Percentiles rank a stretch among this genome's conserved stretches.
Conservation (phyloP, 2,113 vertebrate genomes). For the Delphinus delphis region DNA sequence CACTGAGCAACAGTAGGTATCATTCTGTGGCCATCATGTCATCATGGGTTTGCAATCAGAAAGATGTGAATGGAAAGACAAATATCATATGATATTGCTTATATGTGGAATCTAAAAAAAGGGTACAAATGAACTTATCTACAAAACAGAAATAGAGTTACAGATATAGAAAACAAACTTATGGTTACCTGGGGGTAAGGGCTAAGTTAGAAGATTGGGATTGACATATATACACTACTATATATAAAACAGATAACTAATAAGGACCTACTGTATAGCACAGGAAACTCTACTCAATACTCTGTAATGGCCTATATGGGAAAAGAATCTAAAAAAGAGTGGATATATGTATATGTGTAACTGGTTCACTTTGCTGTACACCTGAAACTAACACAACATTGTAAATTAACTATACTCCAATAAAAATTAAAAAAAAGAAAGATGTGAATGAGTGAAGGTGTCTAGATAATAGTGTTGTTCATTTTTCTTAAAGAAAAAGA, state of each 20-base stretch:
- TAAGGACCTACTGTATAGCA: neutral
- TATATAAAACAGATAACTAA: neutral
- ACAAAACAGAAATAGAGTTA: neutral
- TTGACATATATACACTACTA: neutral
- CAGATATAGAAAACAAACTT: neutral
- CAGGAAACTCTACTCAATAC: neutral
- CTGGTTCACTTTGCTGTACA: neutral
- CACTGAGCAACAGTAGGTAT: neutral
- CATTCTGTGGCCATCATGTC: neutral
- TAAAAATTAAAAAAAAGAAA: neutral
- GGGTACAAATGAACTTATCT: neutral
- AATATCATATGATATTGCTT: neutral
- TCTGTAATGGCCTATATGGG: neutral
- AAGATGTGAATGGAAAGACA: neutral
- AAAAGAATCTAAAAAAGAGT: neutral
- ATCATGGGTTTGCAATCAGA: neutral
- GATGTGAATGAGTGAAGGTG: neutral
- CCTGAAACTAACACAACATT: neutral
- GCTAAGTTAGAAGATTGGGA: neutral
- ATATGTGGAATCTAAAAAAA: neutral
- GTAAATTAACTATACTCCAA: neutral
- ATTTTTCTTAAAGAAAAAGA: neutral
- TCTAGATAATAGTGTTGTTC: neutral
- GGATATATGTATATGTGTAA: neutral
- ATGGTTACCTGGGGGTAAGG: neutral